phyloP scores from a whole-genome alignment of 2,888 invertebrate species.

The Eucriotettix oculatus region DNA sequence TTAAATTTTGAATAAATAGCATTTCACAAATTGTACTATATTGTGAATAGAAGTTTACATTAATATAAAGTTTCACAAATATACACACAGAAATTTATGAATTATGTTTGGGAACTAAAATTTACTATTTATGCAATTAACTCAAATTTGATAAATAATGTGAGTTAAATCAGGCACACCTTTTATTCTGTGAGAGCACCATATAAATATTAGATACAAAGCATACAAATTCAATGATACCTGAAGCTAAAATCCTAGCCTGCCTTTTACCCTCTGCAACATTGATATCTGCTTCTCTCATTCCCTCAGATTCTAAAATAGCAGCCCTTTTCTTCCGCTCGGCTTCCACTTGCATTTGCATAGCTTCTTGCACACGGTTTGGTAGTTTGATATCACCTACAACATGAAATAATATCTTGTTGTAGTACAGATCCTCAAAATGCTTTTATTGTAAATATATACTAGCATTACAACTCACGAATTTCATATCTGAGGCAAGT shows the following conservation, averaged over 20 bases:
- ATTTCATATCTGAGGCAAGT: constrained; percentile 91
- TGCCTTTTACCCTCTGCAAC: constrained; percentile 92
- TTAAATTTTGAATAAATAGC: too few species aligned
- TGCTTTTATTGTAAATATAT: not conserved
- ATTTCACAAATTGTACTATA: too few species aligned
- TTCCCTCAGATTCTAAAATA: constrained; percentile 92
- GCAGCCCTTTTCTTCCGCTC: constrained; percentile 92
- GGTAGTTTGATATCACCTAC: constrained; percentile 82
- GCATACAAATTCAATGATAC: constrained; percentile 28
- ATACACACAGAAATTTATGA: too few species aligned
- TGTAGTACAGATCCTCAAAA: not conserved
- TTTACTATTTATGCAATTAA: too few species aligned
- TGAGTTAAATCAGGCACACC: too few species aligned
- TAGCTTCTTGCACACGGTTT: constrained; percentile 86
- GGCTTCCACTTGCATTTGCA: constrained; percentile 99
- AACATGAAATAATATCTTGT: constrained; percentile 7
- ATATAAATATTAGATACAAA: too few species aligned
- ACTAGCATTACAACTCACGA: constrained; percentile 34
- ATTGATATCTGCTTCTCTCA: constrained; percentile 83
- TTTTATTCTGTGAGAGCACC: too few species aligned
- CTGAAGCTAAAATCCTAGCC: constrained; percentile 79
- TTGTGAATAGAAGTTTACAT: too few species aligned
- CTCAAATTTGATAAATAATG: too few species aligned
- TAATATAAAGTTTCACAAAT: too few species aligned
- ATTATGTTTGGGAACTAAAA: too few species aligned